Conservation (phyloP, 2,797 vertebrate species). For the Ptychobarbus kaznakovi region DNA sequence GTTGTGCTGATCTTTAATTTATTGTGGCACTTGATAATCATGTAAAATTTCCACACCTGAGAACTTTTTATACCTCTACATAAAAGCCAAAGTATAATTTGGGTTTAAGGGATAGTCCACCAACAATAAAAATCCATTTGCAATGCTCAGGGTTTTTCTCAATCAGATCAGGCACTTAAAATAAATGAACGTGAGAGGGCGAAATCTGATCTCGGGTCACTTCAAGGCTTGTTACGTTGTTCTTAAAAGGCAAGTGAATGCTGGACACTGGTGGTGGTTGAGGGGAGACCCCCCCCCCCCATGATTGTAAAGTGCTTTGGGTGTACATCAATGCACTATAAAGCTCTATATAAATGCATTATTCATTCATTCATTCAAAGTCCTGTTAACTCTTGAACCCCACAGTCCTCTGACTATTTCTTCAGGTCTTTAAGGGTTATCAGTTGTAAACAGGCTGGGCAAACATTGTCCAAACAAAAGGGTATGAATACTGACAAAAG, state of each 20-base stretch:
- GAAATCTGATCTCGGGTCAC: constrained; percentile 36
- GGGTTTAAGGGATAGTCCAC: too few species aligned
- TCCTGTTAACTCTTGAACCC: constrained; percentile 4
- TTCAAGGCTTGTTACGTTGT: background rate
- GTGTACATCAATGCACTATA: too few species aligned
- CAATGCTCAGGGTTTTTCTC: background rate
- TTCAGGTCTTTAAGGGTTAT: constrained; percentile 36
- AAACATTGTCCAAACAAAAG: constrained; percentile 16
- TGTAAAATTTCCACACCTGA: too few species aligned
- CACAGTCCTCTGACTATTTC: constrained; percentile 24
- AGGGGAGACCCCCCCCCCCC: too few species aligned
- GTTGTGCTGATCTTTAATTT: too few species aligned
- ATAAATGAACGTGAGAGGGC: constrained; percentile 6
- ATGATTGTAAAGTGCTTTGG: too few species aligned
- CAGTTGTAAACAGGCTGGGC: constrained; percentile 27
- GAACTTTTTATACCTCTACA: too few species aligned
- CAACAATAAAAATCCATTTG: too few species aligned
- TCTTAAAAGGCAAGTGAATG: background rate
- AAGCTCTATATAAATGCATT: too few species aligned
- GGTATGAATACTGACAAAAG: constrained; percentile 22
- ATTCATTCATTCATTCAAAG: background rate
- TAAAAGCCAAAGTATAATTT: too few species aligned
- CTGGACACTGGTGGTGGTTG: too few species aligned
- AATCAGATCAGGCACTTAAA: constrained; percentile 8
- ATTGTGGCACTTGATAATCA: too few species aligned